These are phyloP conservation scores for Corydoras maculifer DNA, from an alignment of 2,113 vertebrate genomes.

Conservation along the genomic window DNA sequence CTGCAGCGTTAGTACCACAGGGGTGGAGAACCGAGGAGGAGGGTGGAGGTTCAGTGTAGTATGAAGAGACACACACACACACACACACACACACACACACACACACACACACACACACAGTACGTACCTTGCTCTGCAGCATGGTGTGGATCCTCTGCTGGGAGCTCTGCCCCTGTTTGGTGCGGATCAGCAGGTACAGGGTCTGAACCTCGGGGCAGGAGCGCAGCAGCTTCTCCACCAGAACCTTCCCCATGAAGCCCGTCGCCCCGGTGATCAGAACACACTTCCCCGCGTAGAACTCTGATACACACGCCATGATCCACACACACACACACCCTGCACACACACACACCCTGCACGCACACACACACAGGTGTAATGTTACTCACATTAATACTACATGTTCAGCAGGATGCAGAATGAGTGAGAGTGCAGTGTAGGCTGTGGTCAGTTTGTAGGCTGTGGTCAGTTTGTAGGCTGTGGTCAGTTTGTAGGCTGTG, in stretches of 20 bases:
- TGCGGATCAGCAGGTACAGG: constrained; percentile 68
- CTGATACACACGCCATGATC: constrained; percentile 73
- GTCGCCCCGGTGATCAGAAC: constrained; percentile 89
- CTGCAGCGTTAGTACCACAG: too few species aligned
- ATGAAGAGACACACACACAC: too few species aligned
- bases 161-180: constrained; percentile 44
- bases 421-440: too few species aligned
- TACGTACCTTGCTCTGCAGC: constrained; percentile 69
- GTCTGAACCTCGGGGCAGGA: constrained; percentile 79
- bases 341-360: constrained; percentile 3
- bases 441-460: too few species aligned
- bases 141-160: constrained; percentile 81
- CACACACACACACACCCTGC: constrained; percentile 11
- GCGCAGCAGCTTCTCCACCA: constrained; percentile 89
- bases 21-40: too few species aligned
- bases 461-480: too few species aligned
- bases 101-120: too few species aligned
- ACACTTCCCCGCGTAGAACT: constrained; percentile 81
- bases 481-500: too few species aligned
- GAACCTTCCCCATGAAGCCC: constrained; percentile 92
- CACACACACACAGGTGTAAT: background rate
- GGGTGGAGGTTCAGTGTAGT: too few species aligned
- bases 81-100: too few species aligned
- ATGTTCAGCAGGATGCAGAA: too few species aligned
- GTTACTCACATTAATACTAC: too few species aligned